Evolutionary conservation across 2,113 vertebrate genomes (phyloP), one percentile per base, ranked within the genome.

Genomic region (Rissa tridactyla): DNA sequence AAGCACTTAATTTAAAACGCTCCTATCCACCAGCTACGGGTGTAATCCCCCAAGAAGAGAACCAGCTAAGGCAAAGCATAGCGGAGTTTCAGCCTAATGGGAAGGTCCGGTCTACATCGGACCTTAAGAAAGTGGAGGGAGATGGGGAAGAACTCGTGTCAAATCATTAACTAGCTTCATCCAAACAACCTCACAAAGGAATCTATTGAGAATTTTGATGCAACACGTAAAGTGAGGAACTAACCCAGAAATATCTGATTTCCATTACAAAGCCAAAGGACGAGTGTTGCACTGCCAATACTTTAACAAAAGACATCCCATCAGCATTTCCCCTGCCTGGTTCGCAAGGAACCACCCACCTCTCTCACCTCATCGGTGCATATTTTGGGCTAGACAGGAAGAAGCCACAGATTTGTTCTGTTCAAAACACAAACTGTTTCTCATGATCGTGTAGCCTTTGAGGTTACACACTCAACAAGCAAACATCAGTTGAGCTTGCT

Each of bases 211-310:
- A 38, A 66, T 17, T 18, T 89, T 71, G 91, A 94, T 79, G 78
- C 34, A 26, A 80, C 61, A 60, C 8, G 20, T 88, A 69, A 94
- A 96, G 95, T 6, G 51, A 96, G 89, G 79, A 58, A 27, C 54
- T 29, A 90, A 55, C 75, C 68, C 91, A 38, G 54, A 86, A 93
- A 83, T 42, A 92, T 80, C 88, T 25, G 11, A 85, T 94, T 96
- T 97, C 92, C 78, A 87, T 94, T 73, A 88, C 75, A 90, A 95
- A 97, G 88, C 60, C 89, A 36, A 58, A 36, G 82, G 69, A 10
- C 0, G 3, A 69, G 79, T 6, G 23, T 19, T 73, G 42, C 19
- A 0, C 75, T 88, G 87, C 87, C 51, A 82, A 11, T 2, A 25
- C n/a, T 5, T 8, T 6, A 85, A 82, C 65, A 26, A 34, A 32